phyloP scores from a whole-genome alignment of 2,797 vertebrate genomes.

The Allobates femoralis region DNA sequence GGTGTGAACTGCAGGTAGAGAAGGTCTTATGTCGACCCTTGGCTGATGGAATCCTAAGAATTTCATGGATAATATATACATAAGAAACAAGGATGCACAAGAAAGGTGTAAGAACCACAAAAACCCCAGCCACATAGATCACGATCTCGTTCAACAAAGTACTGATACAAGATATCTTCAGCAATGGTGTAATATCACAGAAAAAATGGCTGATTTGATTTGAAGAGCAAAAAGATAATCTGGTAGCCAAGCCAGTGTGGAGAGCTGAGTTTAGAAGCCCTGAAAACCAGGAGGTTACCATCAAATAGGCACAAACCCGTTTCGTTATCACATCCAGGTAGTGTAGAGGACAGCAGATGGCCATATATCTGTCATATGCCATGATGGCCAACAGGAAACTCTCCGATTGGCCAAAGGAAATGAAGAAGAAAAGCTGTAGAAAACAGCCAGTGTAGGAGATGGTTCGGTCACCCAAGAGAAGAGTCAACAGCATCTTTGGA shows the following conservation, averaged over 20 bases:
- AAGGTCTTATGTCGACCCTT: no score
- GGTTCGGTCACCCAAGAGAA: not conserved
- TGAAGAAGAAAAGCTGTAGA: slow-evolving; percentile 52
- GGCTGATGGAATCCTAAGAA: slow-evolving; percentile 18
- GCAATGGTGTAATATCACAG: slow-evolving; percentile 45
- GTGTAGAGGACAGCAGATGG: slow-evolving; percentile 31
- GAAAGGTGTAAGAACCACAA: slow-evolving; percentile 30
- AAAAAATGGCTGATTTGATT: slow-evolving; percentile 29
- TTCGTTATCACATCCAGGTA: slow-evolving; percentile 11
- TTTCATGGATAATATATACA: slow-evolving; percentile 8
- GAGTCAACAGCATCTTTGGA: slow-evolving; percentile 40
- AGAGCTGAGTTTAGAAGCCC: slow-evolving; percentile 28
- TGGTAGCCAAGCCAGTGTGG: slow-evolving; percentile 25
- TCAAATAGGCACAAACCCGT: not conserved
- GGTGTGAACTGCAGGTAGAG: no score
- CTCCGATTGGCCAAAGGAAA: slow-evolving; percentile 36
- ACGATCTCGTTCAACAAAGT: slow-evolving; percentile 31
- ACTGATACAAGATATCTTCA: slow-evolving; percentile 31
- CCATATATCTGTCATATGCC: not conserved
- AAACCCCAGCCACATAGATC: slow-evolving; percentile 17
- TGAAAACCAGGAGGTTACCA: not conserved
- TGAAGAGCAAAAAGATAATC: slow-evolving; percentile 31
- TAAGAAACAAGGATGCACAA: slow-evolving; percentile 37
- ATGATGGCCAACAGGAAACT: slow-evolving; percentile 33
- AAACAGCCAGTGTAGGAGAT: slow-evolving; percentile 34